Base-by-base conservation (phyloP, 64 coral and sea anemone species). In the Porites lutea region DNA sequence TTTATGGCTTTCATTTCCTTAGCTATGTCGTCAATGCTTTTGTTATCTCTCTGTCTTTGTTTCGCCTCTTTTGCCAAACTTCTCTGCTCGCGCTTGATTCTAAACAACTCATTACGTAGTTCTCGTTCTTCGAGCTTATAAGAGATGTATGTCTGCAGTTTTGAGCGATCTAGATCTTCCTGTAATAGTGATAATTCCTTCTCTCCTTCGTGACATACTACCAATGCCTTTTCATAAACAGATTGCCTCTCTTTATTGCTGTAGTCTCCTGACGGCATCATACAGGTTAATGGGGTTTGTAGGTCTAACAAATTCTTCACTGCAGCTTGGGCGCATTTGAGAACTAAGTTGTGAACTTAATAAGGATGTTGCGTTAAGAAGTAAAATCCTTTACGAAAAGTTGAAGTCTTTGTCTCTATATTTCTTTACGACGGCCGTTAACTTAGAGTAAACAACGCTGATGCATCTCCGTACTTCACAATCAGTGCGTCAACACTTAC, bases 171-270 rank as follows among this genome's bases (percentile, higher is more conserved):
- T 4, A 97, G 76, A 57, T 97, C 92, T 48, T 71, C 70, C 54
- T 91, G 89, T 12, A 94, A 54, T 13, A 75, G 18, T 6, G 44
- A 88, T 10, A 97, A 69, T 52, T 77, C 16, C 79, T 91, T 91
- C 14, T 94, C 75, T 2, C 59, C 92, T 19, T 97, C 89, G 77
- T 87, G 88, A 13, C 85, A 90, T 18, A 94, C 77, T 57, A 94
- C 82, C 57, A 97, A 76, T 19, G 95, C 92, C 90, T 94, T 94
- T 58, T 97, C 86, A 75, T 94, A 97, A 2, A 97, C 92, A n/a
- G 95, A 94, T 15, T 91, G 92, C 18, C 88, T 71, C 59, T 94
- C 92, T 21, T 89, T 89, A 19, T 58, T 71, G 47, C 59, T 81
- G 20, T 77, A 66, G 4, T 82, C 82, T 62, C 92, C 92, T 20